A percentile compares a stretch with the other conserved stretches of the same genome.
Evolutionary conservation across 2,888 invertebrate species (phyloP).

Genomic region (Synergus umbraculus): DNA sequence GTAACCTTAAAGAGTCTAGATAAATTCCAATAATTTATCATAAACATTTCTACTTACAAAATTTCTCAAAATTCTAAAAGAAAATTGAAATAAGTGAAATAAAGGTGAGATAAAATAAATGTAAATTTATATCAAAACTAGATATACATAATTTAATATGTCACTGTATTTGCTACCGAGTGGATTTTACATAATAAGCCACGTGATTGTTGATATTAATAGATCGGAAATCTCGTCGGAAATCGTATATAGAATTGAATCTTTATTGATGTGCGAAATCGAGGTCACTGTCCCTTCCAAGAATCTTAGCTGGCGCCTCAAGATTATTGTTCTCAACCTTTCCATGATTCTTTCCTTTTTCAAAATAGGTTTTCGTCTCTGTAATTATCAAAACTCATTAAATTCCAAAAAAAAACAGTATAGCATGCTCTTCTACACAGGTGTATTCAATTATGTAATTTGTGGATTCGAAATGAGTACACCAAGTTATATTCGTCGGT

Average conservation of each 20-base stretch:
- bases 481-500: slow-evolving; percentile 8
- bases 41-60: too few relatives aligned
- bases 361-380: slow-evolving; percentile 6
- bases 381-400: background rate
- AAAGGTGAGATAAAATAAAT: background rate
- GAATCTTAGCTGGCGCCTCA: background rate
- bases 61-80: too few relatives aligned
- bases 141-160: background rate
- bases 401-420: slow-evolving; percentile 12
- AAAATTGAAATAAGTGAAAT: background rate
- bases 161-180: background rate
- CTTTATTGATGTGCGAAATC: slow-evolving; percentile 28
- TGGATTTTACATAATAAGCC: slow-evolving; percentile 10
- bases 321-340: slow-evolving; percentile 11
- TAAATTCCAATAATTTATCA: too few relatives aligned
- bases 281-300: slow-evolving; percentile 28
- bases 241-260: slow-evolving; percentile 5
- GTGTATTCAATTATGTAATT: slow-evolving; percentile 34
- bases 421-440: background rate
- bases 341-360: background rate
- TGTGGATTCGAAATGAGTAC: background rate
- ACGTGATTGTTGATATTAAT: slow-evolving; percentile 10
- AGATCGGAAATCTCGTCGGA: slow-evolving; percentile 4
- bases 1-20: background rate
- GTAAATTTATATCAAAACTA: background rate